Percentiles rank a stretch among this genome's conserved stretches.
Evolutionary conservation across 2,888 invertebrate genomes (phyloP).

Genomic region (Arctia plantaginis): DNA sequence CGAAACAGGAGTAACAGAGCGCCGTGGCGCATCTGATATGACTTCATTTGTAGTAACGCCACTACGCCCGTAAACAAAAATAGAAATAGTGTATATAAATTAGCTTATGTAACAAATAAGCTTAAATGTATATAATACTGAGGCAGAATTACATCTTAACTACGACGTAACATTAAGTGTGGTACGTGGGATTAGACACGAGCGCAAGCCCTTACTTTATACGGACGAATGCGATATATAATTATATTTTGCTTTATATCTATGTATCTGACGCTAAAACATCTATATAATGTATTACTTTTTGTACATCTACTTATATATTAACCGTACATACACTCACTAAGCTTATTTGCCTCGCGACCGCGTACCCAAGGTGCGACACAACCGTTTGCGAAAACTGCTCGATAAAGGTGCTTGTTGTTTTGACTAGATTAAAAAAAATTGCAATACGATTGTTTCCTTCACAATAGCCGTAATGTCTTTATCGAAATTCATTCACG

Average conservation of each 20-base stretch:
- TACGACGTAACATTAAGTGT: conserved; percentile 85
- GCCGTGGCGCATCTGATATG: conserved; percentile 83
- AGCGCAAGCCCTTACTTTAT: conserved; percentile 86
- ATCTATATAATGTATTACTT: conserved; percentile 87
- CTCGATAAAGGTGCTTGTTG: conserved; percentile 44
- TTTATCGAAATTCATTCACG: conserved; percentile 55
- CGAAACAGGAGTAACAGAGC: conserved; percentile 62
- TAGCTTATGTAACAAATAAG: conserved; percentile 86
- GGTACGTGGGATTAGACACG: conserved; percentile 86
- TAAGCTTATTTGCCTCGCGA: conserved; percentile 81
- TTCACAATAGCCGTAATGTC: conserved; percentile 52
- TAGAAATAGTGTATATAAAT: conserved; percentile 85
- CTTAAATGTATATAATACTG: conserved; percentile 87
- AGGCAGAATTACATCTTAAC: conserved; percentile 87
- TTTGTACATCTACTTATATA: conserved; percentile 87
- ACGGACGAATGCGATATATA: conserved; percentile 87
- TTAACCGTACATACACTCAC: conserved; percentile 85
- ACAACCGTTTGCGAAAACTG: conserved; percentile 57
- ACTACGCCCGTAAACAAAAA: conserved; percentile 83
- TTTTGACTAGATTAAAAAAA: conserved; percentile 71
- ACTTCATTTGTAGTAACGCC: conserved; percentile 82
- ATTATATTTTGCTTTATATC: conserved; percentile 86
- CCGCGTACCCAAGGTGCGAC: conserved; percentile 80
- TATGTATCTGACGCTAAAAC: conserved; percentile 87
- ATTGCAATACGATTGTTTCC: conserved; percentile 54